phyloP scores from a whole-genome alignment of 2,113 vertebrate species.

The Chaetura pelagica region DNA sequence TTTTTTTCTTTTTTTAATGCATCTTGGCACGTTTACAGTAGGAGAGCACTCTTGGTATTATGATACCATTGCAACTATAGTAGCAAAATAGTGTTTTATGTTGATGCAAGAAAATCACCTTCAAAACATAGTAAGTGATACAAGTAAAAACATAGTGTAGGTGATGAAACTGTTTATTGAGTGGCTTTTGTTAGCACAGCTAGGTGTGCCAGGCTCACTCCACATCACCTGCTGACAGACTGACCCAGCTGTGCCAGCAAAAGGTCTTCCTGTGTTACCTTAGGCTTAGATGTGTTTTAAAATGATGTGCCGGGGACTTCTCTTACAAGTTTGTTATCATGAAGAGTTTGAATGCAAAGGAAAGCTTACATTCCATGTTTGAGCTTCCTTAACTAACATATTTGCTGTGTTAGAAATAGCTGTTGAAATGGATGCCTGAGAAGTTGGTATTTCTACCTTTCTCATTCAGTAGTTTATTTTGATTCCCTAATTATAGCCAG shows the following conservation, averaged over 20 bases:
- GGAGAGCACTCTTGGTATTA: background rate
- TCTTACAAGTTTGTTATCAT: background rate
- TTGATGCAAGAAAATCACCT: background rate
- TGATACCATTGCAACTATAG: background rate
- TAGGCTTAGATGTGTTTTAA: background rate
- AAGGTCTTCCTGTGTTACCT: background rate
- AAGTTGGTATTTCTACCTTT: slow-evolving; percentile 97
- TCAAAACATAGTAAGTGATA: accelerated
- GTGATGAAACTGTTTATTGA: background rate
- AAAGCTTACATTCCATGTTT: background rate
- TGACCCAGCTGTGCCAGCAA: background rate
- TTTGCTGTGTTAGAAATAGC: background rate
- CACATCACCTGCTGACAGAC: background rate
- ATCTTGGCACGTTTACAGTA: background rate
- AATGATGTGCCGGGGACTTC: background rate
- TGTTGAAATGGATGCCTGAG: slow-evolving; percentile 94
- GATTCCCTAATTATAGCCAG: slow-evolving; percentile 87
- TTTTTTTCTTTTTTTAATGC: background rate
- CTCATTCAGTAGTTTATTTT: slow-evolving; percentile 87
- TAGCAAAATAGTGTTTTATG: background rate
- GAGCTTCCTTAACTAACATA: background rate
- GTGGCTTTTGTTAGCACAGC: background rate
- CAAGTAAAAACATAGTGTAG: background rate
- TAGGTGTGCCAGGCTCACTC: background rate
- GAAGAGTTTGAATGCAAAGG: background rate